Conservation (phyloP, 2,888 invertebrate species). For the Polydesmus complanatus region DNA sequence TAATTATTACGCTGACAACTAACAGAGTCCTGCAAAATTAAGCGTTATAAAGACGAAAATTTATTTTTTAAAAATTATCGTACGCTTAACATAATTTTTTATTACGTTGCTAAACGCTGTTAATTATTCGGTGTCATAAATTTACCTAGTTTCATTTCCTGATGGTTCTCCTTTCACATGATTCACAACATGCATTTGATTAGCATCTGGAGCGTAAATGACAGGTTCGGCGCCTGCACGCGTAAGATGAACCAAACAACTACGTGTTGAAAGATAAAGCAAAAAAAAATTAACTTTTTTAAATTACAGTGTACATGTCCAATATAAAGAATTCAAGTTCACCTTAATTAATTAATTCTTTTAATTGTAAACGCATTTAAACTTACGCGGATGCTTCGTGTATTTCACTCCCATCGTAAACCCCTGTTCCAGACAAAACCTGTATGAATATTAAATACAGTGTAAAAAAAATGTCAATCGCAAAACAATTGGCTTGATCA, state of each 20-base stretch:
- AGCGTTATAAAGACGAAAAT: no score
- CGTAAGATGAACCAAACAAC: conserved; percentile 32
- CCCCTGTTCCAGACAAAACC: conserved; percentile 42
- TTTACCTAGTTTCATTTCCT: conserved; percentile 19
- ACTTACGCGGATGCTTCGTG: conserved; percentile 39
- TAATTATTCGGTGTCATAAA: not conserved
- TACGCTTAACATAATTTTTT: no score
- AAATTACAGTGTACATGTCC: no score
- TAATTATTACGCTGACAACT: no score
- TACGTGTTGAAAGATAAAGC: no score
- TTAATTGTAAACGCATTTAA: conserved; percentile 18
- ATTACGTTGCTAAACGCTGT: not conserved
- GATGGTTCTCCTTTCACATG: conserved; percentile 33
- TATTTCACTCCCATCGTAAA: conserved; percentile 42
- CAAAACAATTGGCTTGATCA: not conserved
- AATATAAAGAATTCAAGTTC: no score
- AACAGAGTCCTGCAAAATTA: no score
- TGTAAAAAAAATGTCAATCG: not conserved
- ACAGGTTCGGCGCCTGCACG: conserved; percentile 28
- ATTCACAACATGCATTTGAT: conserved; percentile 37
- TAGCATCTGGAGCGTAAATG: conserved; percentile 32
- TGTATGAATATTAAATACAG: conserved; percentile 16
- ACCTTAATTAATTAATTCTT: not conserved
- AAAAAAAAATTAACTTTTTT: not conserved
- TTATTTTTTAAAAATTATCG: no score